Base-by-base conservation (phyloP, 2,113 vertebrate species). In the Actinemys pallida region DNA sequence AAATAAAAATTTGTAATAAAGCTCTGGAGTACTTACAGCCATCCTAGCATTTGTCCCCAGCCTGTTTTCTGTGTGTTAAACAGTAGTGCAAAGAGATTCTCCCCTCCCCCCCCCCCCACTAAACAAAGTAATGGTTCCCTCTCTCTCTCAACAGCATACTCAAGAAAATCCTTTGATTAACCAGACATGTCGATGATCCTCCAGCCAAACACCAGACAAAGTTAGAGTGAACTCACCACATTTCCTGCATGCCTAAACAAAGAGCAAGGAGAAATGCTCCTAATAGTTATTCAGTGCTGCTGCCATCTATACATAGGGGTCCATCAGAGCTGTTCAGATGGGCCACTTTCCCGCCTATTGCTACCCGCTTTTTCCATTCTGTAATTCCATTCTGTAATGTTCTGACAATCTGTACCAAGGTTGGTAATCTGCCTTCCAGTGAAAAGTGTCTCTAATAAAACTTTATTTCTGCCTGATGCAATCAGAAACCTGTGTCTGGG, bases 401-500 rank as follows among this genome's bases (percentile, higher is more conserved):
- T 96, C 76, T 31, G 54, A 95, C 53, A 56, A 91, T 92, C 81
- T 90, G 89, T 91, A 20, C 82, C 0, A 2, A 90, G 93, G 91
- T 89, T 95, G 89, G 76, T 85, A 75, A 45, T 90, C 45, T 78
- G 22, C 75, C 25, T 78, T 27, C 42, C 25, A 27, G 8, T 47
- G 42, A 47, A 78, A 45, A 24, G 13, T 78, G 25, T 49, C 49
- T 56, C 56, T 78, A 97, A 97, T 98, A 97, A 96, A 97, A 45
- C 95, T 97, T 91, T 84, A 90, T 84, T 96, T 97, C 59, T 96
- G 59, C 93, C 69, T 93, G 83, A 92, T 95, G 95, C 94, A 97
- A 88, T 16, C 88, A 90, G 29, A 90, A 90, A 92, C 24, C 39
- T 5, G 1, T 16, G 93, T 35, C 78, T 95, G 76, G 11, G 29